Conservation (phyloP, 2,113 vertebrate genomes). For the Desmodus rotundus region DNA sequence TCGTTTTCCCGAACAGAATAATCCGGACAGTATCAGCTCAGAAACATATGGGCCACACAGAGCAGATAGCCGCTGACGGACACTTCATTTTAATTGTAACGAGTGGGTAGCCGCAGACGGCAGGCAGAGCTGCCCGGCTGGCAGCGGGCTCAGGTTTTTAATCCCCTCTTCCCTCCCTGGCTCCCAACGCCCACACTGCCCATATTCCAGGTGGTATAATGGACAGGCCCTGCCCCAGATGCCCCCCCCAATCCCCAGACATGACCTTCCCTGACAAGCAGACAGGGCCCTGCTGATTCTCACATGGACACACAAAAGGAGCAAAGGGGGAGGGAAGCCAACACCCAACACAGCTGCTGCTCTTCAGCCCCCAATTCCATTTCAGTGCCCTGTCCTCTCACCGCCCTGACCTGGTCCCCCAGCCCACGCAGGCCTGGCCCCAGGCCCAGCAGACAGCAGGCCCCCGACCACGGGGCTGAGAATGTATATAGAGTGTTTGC, state of each 20-base stretch:
- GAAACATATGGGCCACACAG: conserved; percentile 99
- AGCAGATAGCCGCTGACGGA: conserved; percentile 95
- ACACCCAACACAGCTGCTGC: fast-evolving
- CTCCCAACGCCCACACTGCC: neutral
- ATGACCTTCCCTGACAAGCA: conserved; percentile 22
- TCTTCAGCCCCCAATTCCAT: neutral
- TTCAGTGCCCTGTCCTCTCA: neutral
- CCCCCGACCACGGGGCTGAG: fast-evolving
- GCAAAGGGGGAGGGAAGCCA: neutral
- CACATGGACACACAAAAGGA: neutral
- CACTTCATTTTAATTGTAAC: conserved; percentile 98
- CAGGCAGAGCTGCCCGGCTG: conserved; percentile 80
- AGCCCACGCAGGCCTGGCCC: neutral
- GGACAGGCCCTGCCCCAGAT: conserved; percentile 32
- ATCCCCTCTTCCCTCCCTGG: conserved; percentile 12
- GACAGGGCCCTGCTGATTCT: neutral
- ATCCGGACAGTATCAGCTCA: conserved; percentile 97
- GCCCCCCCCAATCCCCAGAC: conserved; percentile 2
- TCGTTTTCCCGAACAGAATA: conserved; percentile 96
- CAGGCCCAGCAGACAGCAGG: neutral
- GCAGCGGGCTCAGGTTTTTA: conserved; percentile 57
- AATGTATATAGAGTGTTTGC: fast-evolving
- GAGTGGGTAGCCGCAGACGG: conserved; percentile 85
- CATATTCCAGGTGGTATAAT: neutral
- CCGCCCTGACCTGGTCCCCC: neutral